phyloP scores from a whole-genome alignment of 2,888 invertebrate genomes.

The Diarsia brunnea region DNA sequence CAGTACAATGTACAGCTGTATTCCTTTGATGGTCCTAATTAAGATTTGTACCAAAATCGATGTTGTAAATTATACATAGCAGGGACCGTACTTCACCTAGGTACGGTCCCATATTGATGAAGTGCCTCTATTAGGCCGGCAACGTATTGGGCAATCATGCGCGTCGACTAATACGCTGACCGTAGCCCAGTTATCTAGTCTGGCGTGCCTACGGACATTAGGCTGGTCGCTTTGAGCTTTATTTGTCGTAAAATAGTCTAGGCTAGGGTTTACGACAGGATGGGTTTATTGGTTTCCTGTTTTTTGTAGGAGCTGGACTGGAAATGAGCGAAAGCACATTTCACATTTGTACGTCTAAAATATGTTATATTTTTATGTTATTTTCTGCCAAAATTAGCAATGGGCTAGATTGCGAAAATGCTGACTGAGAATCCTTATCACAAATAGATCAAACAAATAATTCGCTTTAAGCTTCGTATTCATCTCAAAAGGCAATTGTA shows the following conservation, averaged over 20 bases:
- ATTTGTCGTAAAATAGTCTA: constrained; percentile 51
- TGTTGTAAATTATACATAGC: constrained; percentile 12
- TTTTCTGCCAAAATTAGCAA: not conserved
- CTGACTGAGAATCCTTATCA: not conserved
- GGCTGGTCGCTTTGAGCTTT: constrained; percentile 38
- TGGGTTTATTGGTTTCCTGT: constrained; percentile 44
- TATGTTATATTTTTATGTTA: not conserved
- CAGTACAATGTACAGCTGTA: constrained; percentile 39
- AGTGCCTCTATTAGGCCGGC: constrained; percentile 44
- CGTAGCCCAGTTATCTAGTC: constrained; percentile 36
- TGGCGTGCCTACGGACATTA: constrained; percentile 30
- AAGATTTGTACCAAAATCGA: constrained; percentile 41
- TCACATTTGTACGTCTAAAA: not conserved
- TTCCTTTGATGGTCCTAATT: constrained; percentile 53
- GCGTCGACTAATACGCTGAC: constrained; percentile 43
- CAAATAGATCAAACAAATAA: constrained; percentile 1
- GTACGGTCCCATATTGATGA: constrained; percentile 35
- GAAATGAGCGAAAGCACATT: not conserved
- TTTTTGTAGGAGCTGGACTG: constrained; percentile 18
- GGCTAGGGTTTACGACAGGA: constrained; percentile 45
- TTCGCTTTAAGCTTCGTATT: not conserved
- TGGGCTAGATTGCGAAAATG: not conserved
- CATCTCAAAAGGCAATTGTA: constrained; percentile 18
- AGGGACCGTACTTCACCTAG: constrained; percentile 17
- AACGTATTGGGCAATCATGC: constrained; percentile 45